These are phyloP conservation scores for Phoxinus dragarum DNA, from an alignment of 2,797 vertebrate species.

Conservation along the genomic window DNA sequence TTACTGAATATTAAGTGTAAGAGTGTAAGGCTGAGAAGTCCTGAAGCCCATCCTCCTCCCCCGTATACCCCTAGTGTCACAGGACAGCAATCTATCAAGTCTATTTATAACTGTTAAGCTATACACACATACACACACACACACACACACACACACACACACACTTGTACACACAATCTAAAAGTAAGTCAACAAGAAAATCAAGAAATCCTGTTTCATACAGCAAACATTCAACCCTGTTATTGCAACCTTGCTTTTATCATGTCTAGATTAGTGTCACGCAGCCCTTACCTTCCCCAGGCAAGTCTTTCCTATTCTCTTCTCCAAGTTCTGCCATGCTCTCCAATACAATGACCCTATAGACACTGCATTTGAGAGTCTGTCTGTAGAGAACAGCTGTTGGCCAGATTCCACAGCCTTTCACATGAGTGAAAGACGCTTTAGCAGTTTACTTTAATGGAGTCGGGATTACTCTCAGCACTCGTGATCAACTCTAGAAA, in stretches of 20 bases:
- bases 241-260: constrained; percentile 4
- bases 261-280: constrained; percentile 3
- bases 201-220: constrained; percentile 28
- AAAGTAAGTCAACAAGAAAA: constrained; percentile 66
- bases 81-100: constrained; percentile 65
- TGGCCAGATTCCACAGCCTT: constrained; percentile 7
- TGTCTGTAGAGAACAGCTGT: constrained; percentile 29
- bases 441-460: constrained; percentile 34
- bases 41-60: constrained; percentile 22
- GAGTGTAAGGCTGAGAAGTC: constrained; percentile 10
- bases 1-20: neutral
- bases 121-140: constrained; percentile 58
- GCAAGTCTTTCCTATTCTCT: constrained; percentile 65
- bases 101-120: constrained; percentile 78
- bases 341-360: constrained; percentile 25
- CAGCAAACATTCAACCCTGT: neutral
- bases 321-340: constrained; percentile 56
- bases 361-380: constrained; percentile 13
- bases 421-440: constrained; percentile 30
- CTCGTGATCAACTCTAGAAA: constrained; percentile 38
- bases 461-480: constrained; percentile 5
- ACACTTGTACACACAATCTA: neutral
- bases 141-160: constrained; percentile 47
- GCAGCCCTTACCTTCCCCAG: constrained; percentile 71
- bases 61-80: constrained; percentile 62